phyloP scores from a whole-genome alignment of 2,113 vertebrate species.

The Xiphorhynchus elegans region DNA sequence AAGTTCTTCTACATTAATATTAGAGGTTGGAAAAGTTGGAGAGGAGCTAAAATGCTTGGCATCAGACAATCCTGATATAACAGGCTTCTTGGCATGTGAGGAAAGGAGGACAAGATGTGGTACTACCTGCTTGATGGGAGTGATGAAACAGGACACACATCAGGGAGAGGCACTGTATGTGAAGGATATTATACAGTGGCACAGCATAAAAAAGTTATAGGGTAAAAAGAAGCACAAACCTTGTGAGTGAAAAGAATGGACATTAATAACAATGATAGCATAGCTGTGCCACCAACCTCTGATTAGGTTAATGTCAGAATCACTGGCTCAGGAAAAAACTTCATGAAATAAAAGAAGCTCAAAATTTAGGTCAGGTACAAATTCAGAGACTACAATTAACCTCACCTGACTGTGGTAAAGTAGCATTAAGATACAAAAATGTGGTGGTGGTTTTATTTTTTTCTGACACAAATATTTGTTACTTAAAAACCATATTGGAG shows the following conservation, averaged over 20 bases:
- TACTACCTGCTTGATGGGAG: not conserved
- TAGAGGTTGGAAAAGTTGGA: not conserved
- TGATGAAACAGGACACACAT: not conserved
- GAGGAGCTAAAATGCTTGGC: not conserved
- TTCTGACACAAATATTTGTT: not conserved
- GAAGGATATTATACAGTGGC: not conserved
- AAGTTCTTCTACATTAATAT: not conserved
- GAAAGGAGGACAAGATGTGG: not conserved
- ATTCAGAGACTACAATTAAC: not conserved
- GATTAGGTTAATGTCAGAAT: not conserved
- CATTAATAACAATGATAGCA: not conserved
- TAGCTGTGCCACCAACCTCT: not conserved
- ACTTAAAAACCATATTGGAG: not conserved
- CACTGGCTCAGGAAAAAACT: not conserved
- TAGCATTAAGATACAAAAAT: not conserved
- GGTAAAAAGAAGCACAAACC: not conserved
- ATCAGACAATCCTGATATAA: not conserved
- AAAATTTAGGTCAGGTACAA: not conserved
- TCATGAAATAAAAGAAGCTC: not conserved
- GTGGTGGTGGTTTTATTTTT: not conserved
- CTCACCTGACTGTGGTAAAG: not conserved
- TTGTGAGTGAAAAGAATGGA: not conserved
- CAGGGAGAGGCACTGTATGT: not conserved
- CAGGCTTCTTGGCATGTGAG: not conserved
- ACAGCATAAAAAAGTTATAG: not conserved